Percentiles rank a stretch among this genome's conserved stretches.
Evolutionary conservation across 2,888 invertebrate species (phyloP).

Genomic region (Andrena bicolor): DNA sequence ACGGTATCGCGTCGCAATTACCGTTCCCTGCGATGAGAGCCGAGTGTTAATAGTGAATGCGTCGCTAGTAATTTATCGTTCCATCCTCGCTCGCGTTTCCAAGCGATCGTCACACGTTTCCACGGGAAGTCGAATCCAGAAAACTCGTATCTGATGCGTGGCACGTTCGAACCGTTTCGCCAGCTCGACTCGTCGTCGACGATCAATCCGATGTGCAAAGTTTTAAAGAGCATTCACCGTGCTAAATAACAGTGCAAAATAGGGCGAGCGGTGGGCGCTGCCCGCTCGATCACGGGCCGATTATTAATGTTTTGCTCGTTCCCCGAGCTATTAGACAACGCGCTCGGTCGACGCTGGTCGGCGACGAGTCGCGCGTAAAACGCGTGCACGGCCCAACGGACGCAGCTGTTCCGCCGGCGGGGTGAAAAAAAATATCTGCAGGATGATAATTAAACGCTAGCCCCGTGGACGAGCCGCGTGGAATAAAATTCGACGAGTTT

Average conservation of each 20-base stretch:
- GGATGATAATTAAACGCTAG: constrained; percentile 16
- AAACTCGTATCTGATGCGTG: constrained; percentile 45
- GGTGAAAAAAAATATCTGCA: not conserved
- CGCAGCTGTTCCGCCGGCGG: not conserved
- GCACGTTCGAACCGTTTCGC: constrained; percentile 44
- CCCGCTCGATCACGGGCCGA: constrained; percentile 21
- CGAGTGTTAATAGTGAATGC: constrained; percentile 63
- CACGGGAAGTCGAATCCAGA: constrained; percentile 47
- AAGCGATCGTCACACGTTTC: constrained; percentile 55
- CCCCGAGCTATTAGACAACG: constrained; percentile 9
- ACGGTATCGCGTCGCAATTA: not conserved
- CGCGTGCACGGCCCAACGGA: not conserved
- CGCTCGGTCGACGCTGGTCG: not conserved
- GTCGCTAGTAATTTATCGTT: constrained; percentile 65
- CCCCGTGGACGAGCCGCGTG: not conserved
- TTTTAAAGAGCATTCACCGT: constrained; percentile 30
- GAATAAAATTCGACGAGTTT: constrained; percentile 12
- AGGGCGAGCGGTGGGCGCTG: not conserved
- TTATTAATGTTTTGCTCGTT: constrained; percentile 39
- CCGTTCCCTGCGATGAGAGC: not conserved
- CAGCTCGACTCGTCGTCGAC: constrained; percentile 20
- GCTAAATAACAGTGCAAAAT: constrained; percentile 22
- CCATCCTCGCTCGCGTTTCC: constrained; percentile 51
- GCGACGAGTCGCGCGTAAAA: too few relatives aligned
- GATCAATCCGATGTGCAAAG: constrained; percentile 33